Evolutionary conservation across 1,140 invertebrate genomes (phyloP).

Genomic region (Teleogryllus occipitalis): DNA sequence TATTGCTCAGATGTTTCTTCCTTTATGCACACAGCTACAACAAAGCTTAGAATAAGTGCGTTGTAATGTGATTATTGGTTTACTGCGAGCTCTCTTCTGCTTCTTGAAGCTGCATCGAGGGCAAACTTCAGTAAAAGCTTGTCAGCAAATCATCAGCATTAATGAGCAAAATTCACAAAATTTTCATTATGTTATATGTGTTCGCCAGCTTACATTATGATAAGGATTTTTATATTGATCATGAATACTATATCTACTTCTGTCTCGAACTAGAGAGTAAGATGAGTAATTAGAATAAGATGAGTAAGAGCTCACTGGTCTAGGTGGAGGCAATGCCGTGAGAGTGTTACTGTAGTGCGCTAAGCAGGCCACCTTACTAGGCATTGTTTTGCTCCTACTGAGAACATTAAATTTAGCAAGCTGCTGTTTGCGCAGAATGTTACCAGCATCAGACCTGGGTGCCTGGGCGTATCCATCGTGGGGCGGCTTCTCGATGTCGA

Average conservation of each 20-base stretch:
- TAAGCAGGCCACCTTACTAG: neutral
- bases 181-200: neutral
- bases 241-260: neutral
- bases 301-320: neutral
- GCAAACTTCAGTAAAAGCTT: neutral
- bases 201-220: neutral
- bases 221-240: neutral
- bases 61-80: no score
- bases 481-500: constrained; percentile 76
- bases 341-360: neutral
- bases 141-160: neutral
- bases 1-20: no score
- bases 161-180: neutral
- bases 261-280: neutral
- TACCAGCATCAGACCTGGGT: constrained; percentile 38
- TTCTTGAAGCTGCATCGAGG: neutral
- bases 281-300: neutral
- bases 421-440: neutral
- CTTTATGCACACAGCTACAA: no score
- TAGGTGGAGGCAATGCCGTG: neutral
- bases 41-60: no score
- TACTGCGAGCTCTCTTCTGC: neutral
- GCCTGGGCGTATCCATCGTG: constrained; percentile 74
- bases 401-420: neutral
- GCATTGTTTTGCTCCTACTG: neutral